Base-by-base conservation (phyloP, 2,888 invertebrate genomes). In the Mechanitis mazaeus region DNA sequence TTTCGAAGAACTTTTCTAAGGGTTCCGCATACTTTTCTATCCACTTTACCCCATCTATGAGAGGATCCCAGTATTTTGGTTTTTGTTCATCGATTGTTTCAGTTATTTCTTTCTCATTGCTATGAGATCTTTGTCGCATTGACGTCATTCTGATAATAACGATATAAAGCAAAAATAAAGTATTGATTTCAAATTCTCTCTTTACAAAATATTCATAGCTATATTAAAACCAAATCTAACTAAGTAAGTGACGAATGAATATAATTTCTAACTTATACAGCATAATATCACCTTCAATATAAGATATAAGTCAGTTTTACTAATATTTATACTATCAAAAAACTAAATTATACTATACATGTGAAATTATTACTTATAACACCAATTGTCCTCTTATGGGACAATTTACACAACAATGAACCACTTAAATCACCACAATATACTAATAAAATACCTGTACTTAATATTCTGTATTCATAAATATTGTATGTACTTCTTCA, bases 41-140 rank as follows among this genome's bases (percentile, higher is more conserved):
- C 93, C 93, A 93, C 66, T 86, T 91, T 0, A 93, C 90, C 0
- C 92, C 91, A 4, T 90, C 89, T 65, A 70, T 89, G 73, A 93
- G 79, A 0, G 92, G 93, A 68, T 93, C 88, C 85, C 86, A 87
- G 54, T 82, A 75, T 58, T 75, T 83, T 0, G 75, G 60, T 33
- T 75, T 78, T n/a, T 69, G 61, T 12, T 68, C 63, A 35, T 67
- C 64, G 3, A 20, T 35, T 31, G 60, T 50, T 6, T 69, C 58
- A 33, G 59, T 50, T 4, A 69, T 59, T 28, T 60, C 45, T 12
- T 64, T 54, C 28, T 56, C 67, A 56, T 64, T 59, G 33, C 50
- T 35, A 5, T 45, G 42, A 33, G 35, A 61, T 42, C 78, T 71
- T 54, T 62, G 47, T 56, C 73, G 75, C 6, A 73, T 72, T 62